A percentile compares a stretch with the other conserved stretches of the same genome.
phyloP scores from a whole-genome alignment of 2,888 invertebrate species.

The Phalera bucephala region DNA sequence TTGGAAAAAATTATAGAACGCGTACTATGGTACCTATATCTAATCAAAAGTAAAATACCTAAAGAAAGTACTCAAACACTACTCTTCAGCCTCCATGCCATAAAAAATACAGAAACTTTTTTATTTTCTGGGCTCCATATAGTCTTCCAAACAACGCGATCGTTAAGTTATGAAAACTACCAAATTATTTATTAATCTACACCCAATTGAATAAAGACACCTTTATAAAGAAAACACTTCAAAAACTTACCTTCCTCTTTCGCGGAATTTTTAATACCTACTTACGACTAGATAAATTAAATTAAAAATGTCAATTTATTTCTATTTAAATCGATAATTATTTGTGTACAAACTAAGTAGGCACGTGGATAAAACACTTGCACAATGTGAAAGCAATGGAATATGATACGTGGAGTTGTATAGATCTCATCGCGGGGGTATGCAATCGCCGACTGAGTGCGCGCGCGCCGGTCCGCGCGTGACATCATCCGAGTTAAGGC shows the following conservation, averaged over 20 bases:
- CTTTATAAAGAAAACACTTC: too few relatives aligned
- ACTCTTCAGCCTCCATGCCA: too few relatives aligned
- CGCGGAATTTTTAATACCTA: constrained; percentile 71
- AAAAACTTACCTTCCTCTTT: constrained; percentile 74
- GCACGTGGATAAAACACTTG: constrained; percentile 67
- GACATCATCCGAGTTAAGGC: constrained; percentile 63
- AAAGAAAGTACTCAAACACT: too few relatives aligned
- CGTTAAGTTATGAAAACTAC: too few relatives aligned
- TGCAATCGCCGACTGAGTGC: constrained; percentile 50
- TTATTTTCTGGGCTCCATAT: too few relatives aligned
- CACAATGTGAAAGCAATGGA: constrained; percentile 48
- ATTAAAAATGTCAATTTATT: constrained; percentile 17
- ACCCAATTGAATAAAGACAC: too few relatives aligned
- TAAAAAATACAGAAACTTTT: too few relatives aligned
- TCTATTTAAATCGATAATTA: constrained; percentile 7
- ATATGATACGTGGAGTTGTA: constrained; percentile 43
- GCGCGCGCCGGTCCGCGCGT: constrained; percentile 30
- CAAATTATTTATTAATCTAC: too few relatives aligned
- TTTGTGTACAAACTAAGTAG: constrained; percentile 44
- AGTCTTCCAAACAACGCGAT: too few relatives aligned
- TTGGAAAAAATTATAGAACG: too few relatives aligned
- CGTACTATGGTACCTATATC: too few relatives aligned
- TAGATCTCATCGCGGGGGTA: constrained; percentile 70
- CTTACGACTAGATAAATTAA: constrained; percentile 38
- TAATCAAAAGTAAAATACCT: too few relatives aligned